phyloP scores from a whole-genome alignment of 1,140 invertebrate species.

The Aradophagus sp. region DNA sequence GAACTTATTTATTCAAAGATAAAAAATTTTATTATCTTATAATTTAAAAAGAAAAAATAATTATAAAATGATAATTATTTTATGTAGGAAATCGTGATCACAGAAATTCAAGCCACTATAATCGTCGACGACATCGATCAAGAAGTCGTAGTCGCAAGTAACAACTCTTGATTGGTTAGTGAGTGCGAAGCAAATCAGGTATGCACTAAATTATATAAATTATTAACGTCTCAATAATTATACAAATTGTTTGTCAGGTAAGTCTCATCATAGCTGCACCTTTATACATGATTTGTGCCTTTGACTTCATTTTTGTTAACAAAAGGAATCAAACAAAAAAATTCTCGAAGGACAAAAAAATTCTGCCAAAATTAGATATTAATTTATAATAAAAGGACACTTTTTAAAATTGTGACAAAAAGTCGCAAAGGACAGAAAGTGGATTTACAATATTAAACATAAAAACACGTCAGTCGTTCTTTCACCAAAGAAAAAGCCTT shows the following conservation, averaged over 20 bases:
- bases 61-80: constrained; percentile 5
- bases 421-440: constrained; percentile 18
- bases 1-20: too few species aligned
- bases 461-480: constrained; percentile 38
- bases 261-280: constrained; percentile 73
- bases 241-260: constrained; percentile 74
- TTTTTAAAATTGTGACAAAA: constrained; percentile 2
- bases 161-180: constrained; percentile 76
- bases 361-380: constrained; percentile 2
- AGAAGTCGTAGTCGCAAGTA: constrained; percentile 75
- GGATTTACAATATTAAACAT: neutral
- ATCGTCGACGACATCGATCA: constrained; percentile 71
- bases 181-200: constrained; percentile 74
- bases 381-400: neutral
- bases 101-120: constrained; percentile 69
- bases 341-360: constrained; percentile 3
- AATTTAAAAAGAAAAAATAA: constrained; percentile 3
- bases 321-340: constrained; percentile 19
- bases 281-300: constrained; percentile 69
- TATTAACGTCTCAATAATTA: constrained; percentile 75
- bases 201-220: constrained; percentile 73
- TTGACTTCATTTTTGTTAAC: constrained; percentile 61
- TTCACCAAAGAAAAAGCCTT: constrained; percentile 28
- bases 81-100: constrained; percentile 66
- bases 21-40: neutral